Percentiles rank a stretch among this genome's conserved stretches.
These are phyloP conservation scores for Rhyacophila brunnea DNA, from an alignment of 1,140 invertebrate species.

Conservation along the genomic window DNA sequence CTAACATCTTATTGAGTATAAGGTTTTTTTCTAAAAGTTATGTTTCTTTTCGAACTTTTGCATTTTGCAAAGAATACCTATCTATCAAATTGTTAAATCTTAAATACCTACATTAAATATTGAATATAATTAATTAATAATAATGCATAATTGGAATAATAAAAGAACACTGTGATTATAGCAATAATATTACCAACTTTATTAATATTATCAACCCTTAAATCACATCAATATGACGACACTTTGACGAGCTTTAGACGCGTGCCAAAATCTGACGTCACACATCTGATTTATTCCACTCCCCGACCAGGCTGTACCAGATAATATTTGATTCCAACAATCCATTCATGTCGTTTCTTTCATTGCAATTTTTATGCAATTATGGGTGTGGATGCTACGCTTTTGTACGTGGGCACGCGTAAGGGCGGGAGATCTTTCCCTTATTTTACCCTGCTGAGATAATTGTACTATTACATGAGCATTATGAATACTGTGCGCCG, in stretches of 20 bases:
- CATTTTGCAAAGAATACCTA: too few relatives aligned
- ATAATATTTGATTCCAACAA: conserved; percentile 1
- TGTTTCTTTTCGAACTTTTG: too few relatives aligned
- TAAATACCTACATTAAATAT: too few relatives aligned
- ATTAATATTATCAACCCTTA: not conserved
- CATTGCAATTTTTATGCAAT: conserved; percentile 21
- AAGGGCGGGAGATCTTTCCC: conserved; percentile 6
- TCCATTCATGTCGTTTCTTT: conserved; percentile 16
- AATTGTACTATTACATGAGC: conserved; percentile 3
- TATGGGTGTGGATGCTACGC: conserved; percentile 16
- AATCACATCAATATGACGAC: conserved; percentile 7
- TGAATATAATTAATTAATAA: too few relatives aligned
- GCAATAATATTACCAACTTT: too few relatives aligned
- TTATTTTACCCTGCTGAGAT: conserved; percentile 13
- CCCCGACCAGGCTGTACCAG: not conserved
- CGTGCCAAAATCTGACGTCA: conserved; percentile 9
- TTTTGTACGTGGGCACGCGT: conserved; percentile 15
- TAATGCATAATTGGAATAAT: too few relatives aligned
- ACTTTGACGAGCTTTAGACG: not conserved
- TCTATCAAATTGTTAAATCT: too few relatives aligned
- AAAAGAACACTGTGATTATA: too few relatives aligned
- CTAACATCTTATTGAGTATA: too few relatives aligned
- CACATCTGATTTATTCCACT: conserved; percentile 2
- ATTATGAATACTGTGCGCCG: too few relatives aligned
- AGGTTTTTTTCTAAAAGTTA: too few relatives aligned